phyloP scores from a whole-genome alignment of 2,888 invertebrate genomes.

The Leistus spinibarbis region DNA sequence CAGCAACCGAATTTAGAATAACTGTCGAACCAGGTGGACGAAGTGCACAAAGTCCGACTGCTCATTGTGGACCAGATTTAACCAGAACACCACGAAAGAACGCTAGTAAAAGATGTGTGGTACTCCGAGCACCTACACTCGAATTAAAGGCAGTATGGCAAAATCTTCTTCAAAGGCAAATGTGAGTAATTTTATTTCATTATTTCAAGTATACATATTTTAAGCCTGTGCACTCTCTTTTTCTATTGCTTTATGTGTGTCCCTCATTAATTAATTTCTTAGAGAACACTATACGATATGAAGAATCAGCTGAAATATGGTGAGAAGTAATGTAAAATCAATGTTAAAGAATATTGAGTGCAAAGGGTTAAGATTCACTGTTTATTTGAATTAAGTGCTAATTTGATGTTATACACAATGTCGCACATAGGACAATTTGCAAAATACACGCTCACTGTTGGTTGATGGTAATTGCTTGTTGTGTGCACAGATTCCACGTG shows the following conservation, averaged over 20 bases:
- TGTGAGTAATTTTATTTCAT: constrained; percentile 64
- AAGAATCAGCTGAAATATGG: too few species aligned
- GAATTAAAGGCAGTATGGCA: constrained; percentile 92
- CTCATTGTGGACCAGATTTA: constrained; percentile 73
- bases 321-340: too few species aligned
- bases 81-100: constrained; percentile 67
- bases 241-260: background rate
- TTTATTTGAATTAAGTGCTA: background rate
- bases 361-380: background rate
- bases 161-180: constrained; percentile 83
- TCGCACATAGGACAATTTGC: background rate
- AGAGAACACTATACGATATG: too few species aligned
- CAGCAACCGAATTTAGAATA: constrained; percentile 85
- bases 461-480: constrained; percentile 2
- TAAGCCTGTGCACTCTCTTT: background rate
- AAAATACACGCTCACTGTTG: background rate
- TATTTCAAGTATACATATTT: background rate
- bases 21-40: constrained; percentile 70
- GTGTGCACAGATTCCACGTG: constrained; percentile 71
- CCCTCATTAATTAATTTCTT: too few species aligned
- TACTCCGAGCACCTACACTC: constrained; percentile 79
- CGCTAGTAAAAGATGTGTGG: constrained; percentile 71
- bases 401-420: background rate
- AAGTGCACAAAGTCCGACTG: constrained; percentile 73
- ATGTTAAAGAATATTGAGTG: background rate